Conservation (phyloP, 2,888 invertebrate genomes). For the Ormyrus thymus region DNA sequence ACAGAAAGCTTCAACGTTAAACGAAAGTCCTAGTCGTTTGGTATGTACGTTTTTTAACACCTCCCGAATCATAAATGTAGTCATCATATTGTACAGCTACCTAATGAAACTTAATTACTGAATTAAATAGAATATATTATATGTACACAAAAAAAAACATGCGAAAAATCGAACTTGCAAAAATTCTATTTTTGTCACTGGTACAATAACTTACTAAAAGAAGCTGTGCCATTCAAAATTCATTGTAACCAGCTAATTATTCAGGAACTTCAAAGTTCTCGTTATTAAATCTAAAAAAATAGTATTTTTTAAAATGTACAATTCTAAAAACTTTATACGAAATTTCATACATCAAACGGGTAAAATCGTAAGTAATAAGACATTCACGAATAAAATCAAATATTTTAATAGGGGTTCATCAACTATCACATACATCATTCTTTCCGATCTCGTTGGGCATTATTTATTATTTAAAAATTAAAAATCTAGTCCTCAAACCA, state of each 20-base stretch:
- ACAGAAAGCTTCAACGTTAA: conserved; percentile 34
- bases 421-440: background rate
- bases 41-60: conserved; percentile 43
- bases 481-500: conserved; percentile 1
- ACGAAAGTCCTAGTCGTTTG: conserved; percentile 40
- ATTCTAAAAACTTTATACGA: no score
- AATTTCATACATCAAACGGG: background rate
- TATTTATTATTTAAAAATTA: background rate
- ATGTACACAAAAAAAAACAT: conserved; percentile 22
- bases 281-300: background rate
- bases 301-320: conserved; percentile 4
- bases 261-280: conserved; percentile 29
- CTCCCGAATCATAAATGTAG: conserved; percentile 40
- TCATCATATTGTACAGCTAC: conserved; percentile 41
- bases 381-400: conserved; percentile 3
- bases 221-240: conserved; percentile 41
- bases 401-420: background rate
- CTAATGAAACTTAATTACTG: conserved; percentile 40
- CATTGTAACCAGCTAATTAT: conserved; percentile 6
- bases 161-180: conserved; percentile 39
- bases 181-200: conserved; percentile 54
- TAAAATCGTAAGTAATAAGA: background rate
- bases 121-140: conserved; percentile 34
- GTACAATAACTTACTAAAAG: conserved; percentile 36
- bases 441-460: background rate